Evolutionary conservation across 2,797 vertebrate species (phyloP), one percentile per base, ranked within the genome.

Genomic region (Pseudopleuronectes americanus): DNA sequence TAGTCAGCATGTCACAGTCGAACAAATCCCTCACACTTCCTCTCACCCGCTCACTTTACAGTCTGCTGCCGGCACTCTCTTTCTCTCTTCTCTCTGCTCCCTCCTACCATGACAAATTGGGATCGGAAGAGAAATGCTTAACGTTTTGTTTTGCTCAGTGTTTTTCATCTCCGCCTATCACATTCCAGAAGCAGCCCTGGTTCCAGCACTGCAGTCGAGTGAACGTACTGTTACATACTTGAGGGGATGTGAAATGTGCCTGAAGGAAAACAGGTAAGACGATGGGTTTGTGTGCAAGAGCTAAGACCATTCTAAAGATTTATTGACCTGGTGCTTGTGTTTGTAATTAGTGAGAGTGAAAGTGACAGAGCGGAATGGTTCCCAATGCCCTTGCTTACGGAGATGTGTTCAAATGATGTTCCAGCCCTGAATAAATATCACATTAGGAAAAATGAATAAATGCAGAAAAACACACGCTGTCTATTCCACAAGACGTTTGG

Each of bases 1-100:
- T 57, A 80, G 87, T 77, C 77, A 77, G 79, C 57, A 33, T 77
- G 67, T 84, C 77, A 83, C 76, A 78, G 87, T 72, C 13, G 58
- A 83, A 54, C 73, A 61, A 48, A 73, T 78, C 71, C 69, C 72
- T 26, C 77, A 63, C 66, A 54, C 67, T 64, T 77, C 64, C 64
- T 65, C 64, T 84, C 75, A 59, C 70, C 66, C 59, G 28, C 55
- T 84, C 66, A 16, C 67, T 65, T 63, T 65, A 24, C 80, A 83
- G 79, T 64, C 71, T 73, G 71, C 74, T 79, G 69, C 78, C 10
- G 6, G 19, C 71, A 21, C 79, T 51, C 54, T 56, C 55, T 48
- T 45, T 79, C 47, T 19, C 47, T 48, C 63, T 23, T 21, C 56
- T 53, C 17, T 41, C 66, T 4, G 10, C 41, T 51, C 38, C 52